A percentile compares a stretch with the other conserved stretches of the same genome.
Conservation (phyloP, 2,113 vertebrate genomes). For the Dasyurus viverrinus region DNA sequence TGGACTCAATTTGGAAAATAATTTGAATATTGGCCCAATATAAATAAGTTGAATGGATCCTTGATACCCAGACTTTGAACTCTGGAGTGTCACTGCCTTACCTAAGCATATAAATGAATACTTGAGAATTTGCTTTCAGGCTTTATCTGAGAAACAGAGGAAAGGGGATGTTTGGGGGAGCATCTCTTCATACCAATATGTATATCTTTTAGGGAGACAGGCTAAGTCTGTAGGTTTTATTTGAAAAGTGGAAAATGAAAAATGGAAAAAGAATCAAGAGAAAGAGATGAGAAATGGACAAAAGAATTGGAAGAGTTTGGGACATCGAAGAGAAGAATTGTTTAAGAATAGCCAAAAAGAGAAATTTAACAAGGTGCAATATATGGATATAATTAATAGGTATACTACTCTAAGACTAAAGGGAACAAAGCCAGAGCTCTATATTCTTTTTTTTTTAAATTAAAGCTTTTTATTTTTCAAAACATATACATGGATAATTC, state of each 20-base stretch:
- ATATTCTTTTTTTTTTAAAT: neutral
- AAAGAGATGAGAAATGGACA: constrained; percentile 33
- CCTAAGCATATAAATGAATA: neutral
- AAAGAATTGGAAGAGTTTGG: constrained; percentile 13
- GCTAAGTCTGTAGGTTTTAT: neutral
- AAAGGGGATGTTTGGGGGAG: neutral
- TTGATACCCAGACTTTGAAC: neutral
- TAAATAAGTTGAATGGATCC: constrained; percentile 27
- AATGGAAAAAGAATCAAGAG: constrained; percentile 1
- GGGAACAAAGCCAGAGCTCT: constrained; percentile 1
- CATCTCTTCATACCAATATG: neutral
- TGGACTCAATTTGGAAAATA: constrained; percentile 57
- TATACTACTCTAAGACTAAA: constrained; percentile 10
- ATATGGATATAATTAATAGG: constrained; percentile 3
- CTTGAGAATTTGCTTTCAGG: neutral
- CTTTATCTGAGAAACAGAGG: constrained; percentile 48
- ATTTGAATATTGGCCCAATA: constrained; percentile 22
- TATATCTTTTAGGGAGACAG: neutral
- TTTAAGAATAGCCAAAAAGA: neutral
- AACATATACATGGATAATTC: too few species aligned
- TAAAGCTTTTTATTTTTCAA: too few species aligned
- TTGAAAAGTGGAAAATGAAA: constrained; percentile 1
- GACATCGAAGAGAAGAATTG: neutral
- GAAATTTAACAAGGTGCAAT: neutral
- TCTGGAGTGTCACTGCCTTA: neutral